Percentiles rank a stretch among this genome's conserved stretches.
These are phyloP conservation scores for Suncus etruscus DNA, from an alignment of 2,113 vertebrate genomes.

Conservation along the genomic window DNA sequence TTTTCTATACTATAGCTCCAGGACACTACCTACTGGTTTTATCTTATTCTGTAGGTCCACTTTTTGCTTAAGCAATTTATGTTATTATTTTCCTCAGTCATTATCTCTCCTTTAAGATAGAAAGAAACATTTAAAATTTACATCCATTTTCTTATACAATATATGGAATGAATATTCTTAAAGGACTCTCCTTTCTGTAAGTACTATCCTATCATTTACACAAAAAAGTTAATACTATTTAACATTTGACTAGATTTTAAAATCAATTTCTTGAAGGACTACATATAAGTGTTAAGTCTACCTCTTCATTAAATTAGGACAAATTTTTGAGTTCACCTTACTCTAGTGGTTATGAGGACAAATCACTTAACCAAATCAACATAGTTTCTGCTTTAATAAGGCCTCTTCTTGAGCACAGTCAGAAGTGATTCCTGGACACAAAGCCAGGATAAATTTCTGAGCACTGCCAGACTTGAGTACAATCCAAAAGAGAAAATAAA, in stretches of 20 bases:
- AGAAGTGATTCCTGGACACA: no score
- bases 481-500: no score
- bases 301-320: no score
- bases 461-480: no score
- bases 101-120: neutral
- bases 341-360: neutral
- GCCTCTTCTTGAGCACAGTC: no score
- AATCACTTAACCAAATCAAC: neutral
- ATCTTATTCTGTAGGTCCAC: neutral
- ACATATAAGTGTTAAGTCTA: conserved; percentile 24
- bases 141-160: conserved; percentile 54
- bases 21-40: neutral
- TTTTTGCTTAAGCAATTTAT: conserved; percentile 37
- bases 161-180: conserved; percentile 58
- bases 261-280: conserved; percentile 17
- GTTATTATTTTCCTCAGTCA: neutral
- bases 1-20: neutral
- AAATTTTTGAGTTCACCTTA: no score
- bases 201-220: neutral
- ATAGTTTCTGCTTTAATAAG: no score
- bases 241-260: neutral
- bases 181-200: conserved; percentile 16
- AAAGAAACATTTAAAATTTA: conserved; percentile 21
- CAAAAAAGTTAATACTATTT: conserved; percentile 12
- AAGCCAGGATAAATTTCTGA: no score